Evolutionary conservation across 2,888 invertebrate genomes (phyloP), one percentile per base, ranked within the genome.

Genomic region (Phengaris arion): DNA sequence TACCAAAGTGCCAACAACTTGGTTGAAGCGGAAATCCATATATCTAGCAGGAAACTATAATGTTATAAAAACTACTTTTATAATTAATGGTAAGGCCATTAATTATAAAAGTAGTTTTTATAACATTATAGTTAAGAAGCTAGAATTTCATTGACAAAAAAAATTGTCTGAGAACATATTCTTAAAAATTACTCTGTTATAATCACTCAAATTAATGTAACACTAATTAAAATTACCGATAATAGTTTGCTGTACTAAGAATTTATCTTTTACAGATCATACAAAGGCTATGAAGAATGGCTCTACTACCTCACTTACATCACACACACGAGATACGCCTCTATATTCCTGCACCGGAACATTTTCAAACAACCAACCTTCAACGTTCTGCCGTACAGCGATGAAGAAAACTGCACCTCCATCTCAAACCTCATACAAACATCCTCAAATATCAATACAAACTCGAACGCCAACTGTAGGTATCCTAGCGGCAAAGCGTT

Each of bases 261-360:
- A 70, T 10, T 59, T 70, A 51, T 74, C 73, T 68, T 74, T 87
- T 86, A n/a, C 87, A 97, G 97, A 81, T 96, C 97, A 0, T 96
- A 96, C 83, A 95, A 96, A 85, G 96, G 97, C 13, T 94, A 96
- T 77, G 96, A 97, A 81, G 96, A 97, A 59, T 97, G 97, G 97
- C 89, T 97, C 4, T 96, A 96, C 86, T 97, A 97, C 85, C 87
- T 97, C 57, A 97, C 97, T 0, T 97, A 97, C 85, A 95, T 96
- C 12, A 96, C 96, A 0, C 97, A 97, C 87, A 95, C 96, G 0
- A 95, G 97, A 9, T 98, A 97, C 86, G 96, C 96, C 0, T 96
- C 97, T 0, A 96, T 97, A 1, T 95, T 96, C 83, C 91, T 98
- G 22, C 96, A 96, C 84, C 94, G 96, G 74, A 96, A 95, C 85